A percentile compares a stretch with the other conserved stretches of the same genome.
These are phyloP conservation scores for Drosophila sordidula DNA, from an alignment of 2,888 invertebrate genomes.

Conservation along the genomic window DNA sequence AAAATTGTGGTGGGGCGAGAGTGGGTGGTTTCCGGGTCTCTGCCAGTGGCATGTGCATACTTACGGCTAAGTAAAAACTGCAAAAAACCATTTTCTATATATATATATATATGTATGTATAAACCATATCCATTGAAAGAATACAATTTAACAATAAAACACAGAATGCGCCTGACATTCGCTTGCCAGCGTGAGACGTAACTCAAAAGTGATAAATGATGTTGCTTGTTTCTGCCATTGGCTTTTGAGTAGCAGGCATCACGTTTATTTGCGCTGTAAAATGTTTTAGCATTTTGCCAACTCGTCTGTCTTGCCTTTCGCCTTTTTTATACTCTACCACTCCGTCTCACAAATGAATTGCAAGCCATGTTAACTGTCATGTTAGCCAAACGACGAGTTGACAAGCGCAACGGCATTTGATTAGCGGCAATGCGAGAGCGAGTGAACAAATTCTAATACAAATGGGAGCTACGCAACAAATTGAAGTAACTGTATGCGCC, in stretches of 20 bases:
- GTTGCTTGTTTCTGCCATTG: conserved; percentile 68
- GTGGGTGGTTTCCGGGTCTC: conserved; percentile 11
- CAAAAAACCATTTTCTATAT: conserved; percentile 58
- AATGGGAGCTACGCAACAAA: conserved; percentile 65
- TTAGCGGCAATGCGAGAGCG: conserved; percentile 32
- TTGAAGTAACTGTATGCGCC: conserved; percentile 82
- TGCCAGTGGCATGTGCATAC: conserved; percentile 55
- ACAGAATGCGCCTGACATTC: conserved; percentile 61
- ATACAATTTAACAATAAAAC: conserved; percentile 59
- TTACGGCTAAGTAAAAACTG: conserved; percentile 40
- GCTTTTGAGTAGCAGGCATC: conserved; percentile 62
- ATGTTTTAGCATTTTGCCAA: conserved; percentile 65
- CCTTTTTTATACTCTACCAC: not conserved
- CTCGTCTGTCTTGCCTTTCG: conserved; percentile 34
- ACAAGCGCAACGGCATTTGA: conserved; percentile 66
- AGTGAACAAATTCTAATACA: conserved; percentile 30
- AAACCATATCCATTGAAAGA: conserved; percentile 43
- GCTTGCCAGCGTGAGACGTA: conserved; percentile 23
- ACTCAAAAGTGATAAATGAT: conserved; percentile 77
- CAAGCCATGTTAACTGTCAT: conserved; percentile 79
- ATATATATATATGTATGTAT: conserved; percentile 1
- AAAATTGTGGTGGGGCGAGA: conserved; percentile 10
- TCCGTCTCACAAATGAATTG: conserved; percentile 53
- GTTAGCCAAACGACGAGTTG: conserved; percentile 70
- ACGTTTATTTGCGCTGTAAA: conserved; percentile 73